phyloP scores from a whole-genome alignment of 92 coral and sea anemone species.

The Umimayanthus kanabou region DNA sequence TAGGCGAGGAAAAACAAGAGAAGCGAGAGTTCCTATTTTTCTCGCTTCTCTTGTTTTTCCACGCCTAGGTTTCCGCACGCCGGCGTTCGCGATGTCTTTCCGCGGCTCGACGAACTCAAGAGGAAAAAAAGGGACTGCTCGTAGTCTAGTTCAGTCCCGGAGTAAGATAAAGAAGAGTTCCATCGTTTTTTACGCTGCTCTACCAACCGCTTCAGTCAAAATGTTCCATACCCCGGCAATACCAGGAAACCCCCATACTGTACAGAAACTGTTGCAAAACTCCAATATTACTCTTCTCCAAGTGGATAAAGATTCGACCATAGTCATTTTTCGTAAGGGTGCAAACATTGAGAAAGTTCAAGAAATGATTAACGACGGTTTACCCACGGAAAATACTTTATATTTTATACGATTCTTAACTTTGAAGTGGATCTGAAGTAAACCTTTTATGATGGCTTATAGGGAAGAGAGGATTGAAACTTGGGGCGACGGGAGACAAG shows the following conservation, averaged over 20 bases:
- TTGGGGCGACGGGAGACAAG: neutral
- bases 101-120: no score
- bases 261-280: neutral
- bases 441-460: neutral
- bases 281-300: neutral
- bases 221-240: slow-evolving; percentile 1
- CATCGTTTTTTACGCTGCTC: neutral
- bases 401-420: neutral
- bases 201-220: neutral
- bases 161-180: neutral
- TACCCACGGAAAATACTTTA: neutral
- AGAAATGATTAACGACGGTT: neutral
- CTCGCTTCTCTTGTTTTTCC: no score
- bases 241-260: slow-evolving; percentile 3
- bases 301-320: neutral
- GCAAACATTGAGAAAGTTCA: neutral
- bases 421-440: neutral
- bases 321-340: slow-evolving; percentile 1
- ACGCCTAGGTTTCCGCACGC: no score
- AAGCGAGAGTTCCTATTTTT: no score
- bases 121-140: no score
- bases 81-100: no score
- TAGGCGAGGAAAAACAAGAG: neutral
- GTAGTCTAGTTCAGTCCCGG: neutral
- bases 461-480: neutral